Conservation (phyloP, 1,140 invertebrate genomes). For the Calephelis nemesis region DNA sequence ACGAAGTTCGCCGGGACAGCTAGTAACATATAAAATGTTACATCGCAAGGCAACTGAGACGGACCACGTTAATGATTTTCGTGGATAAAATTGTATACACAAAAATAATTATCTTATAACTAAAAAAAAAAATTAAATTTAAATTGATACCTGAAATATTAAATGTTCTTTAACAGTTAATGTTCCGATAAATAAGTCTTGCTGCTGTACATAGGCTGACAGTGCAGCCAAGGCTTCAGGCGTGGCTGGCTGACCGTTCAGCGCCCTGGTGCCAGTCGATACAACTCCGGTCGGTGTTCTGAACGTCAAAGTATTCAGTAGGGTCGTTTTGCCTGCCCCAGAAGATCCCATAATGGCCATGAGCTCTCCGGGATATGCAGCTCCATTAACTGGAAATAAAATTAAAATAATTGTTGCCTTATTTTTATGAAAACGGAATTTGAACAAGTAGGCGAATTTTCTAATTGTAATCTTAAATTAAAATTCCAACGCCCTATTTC, state of each 20-base stretch:
- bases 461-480: no score
- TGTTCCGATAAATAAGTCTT: constrained; percentile 95
- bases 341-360: constrained; percentile 96
- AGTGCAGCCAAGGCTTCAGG: constrained; percentile 85
- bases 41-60: no score
- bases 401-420: no score
- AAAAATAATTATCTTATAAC: background rate
- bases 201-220: constrained; percentile 97
- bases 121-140: background rate
- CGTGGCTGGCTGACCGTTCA: constrained; percentile 86
- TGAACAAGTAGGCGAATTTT: no score
- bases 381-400: constrained; percentile 86
- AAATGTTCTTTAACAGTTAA: constrained; percentile 95
- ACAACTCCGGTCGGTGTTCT: constrained; percentile 84
- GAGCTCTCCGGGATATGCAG: constrained; percentile 93
- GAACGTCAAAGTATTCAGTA: constrained; percentile 94
- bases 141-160: constrained; percentile 85
- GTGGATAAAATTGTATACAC: no score
- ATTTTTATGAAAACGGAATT: background rate
- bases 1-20: no score
- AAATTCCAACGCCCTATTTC: no score
- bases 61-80: no score
- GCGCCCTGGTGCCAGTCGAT: constrained; percentile 84
- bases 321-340: constrained; percentile 97
- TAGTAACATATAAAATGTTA: no score